Evolutionary conservation across 2,888 invertebrate species (phyloP).

Genomic region (Coelopa pilipes): DNA sequence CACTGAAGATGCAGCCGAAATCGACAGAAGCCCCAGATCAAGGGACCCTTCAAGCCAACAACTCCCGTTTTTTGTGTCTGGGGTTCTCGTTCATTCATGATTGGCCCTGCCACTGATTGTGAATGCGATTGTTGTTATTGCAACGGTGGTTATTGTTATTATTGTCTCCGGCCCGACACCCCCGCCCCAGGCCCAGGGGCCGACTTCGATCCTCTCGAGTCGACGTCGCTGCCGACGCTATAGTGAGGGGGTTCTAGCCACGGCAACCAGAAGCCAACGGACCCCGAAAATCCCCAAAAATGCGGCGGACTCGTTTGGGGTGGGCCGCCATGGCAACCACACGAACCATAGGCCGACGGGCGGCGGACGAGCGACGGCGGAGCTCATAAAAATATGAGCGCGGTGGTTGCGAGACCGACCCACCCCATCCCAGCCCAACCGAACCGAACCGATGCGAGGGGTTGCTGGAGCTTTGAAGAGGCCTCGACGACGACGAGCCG

Average conservation of each 20-base stretch:
- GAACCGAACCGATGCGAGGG: background rate
- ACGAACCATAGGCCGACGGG: background rate
- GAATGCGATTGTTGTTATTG: too few species aligned
- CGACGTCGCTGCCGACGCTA: slow-evolving; percentile 36
- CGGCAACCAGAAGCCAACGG: slow-evolving; percentile 40
- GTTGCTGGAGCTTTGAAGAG: background rate
- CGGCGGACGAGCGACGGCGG: background rate
- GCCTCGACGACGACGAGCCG: background rate
- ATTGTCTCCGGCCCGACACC: too few species aligned
- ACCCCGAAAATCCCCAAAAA: slow-evolving; percentile 26
- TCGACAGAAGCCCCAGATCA: too few species aligned
- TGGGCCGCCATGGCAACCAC: background rate
- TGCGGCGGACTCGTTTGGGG: background rate
- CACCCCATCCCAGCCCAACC: background rate
- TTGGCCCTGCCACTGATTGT: too few species aligned
- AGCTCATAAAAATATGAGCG: background rate
- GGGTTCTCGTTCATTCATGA: too few species aligned
- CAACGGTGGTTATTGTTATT: too few species aligned
- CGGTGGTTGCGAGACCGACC: background rate
- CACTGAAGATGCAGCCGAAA: too few species aligned
- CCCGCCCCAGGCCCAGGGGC: too few species aligned
- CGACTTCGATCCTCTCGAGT: too few species aligned
- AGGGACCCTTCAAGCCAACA: too few species aligned
- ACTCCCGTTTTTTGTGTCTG: too few species aligned
- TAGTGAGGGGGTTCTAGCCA: slow-evolving; percentile 48